Percentiles rank a stretch among this genome's conserved stretches.
These are phyloP conservation scores for Eleginops maclovinus DNA, from an alignment of 2,113 vertebrate species.

Conservation along the genomic window DNA sequence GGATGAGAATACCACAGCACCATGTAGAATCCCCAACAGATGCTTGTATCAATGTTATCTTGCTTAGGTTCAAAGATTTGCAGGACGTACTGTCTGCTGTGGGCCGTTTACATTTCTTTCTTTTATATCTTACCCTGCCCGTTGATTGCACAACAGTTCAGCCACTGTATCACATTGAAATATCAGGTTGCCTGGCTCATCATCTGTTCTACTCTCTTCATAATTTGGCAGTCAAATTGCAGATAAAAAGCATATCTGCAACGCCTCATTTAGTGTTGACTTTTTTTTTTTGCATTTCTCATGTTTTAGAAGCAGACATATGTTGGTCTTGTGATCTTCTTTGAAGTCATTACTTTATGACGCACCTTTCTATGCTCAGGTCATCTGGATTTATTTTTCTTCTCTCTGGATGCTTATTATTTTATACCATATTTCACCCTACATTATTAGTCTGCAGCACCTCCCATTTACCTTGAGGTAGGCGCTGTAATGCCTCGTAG, in stretches of 20 bases:
- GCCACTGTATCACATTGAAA: constrained; percentile 2
- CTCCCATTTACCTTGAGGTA: constrained; percentile 35
- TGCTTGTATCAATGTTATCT: constrained; percentile 16
- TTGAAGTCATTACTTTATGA: neutral
- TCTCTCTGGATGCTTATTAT: constrained; percentile 8
- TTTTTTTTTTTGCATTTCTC: neutral
- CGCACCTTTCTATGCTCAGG: constrained; percentile 14
- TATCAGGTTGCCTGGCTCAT: neutral
- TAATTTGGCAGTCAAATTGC: neutral
- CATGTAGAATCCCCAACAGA: constrained; percentile 28
- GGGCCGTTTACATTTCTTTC: constrained; percentile 17
- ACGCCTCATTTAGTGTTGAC: neutral
- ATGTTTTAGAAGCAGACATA: neutral
- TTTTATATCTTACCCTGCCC: neutral
- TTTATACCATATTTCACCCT: constrained; percentile 25
- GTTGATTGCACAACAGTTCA: constrained; percentile 1
- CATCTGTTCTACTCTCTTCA: constrained; percentile 3
- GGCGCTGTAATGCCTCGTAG: neutral
- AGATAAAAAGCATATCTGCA: neutral
- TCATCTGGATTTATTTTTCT: constrained; percentile 5
- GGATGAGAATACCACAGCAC: constrained; percentile 33
- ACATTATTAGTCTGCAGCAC: constrained; percentile 24
- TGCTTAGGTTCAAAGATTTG: neutral
- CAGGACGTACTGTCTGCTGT: neutral
- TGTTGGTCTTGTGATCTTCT: neutral